Conservation (phyloP, 2,888 invertebrate genomes). For the Marronus borbonicus region DNA sequence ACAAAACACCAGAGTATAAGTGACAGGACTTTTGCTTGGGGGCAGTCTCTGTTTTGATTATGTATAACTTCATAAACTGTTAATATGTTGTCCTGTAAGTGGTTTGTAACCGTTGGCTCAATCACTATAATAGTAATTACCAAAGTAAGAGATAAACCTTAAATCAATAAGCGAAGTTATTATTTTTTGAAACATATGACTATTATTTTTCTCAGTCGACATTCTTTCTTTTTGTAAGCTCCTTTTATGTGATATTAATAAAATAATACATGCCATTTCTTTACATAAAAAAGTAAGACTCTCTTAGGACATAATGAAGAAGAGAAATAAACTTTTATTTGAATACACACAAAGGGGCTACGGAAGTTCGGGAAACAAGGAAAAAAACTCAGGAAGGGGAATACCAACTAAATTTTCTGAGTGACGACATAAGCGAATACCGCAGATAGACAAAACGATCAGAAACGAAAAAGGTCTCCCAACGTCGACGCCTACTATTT, state of each 20-base stretch:
- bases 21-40: too few species aligned
- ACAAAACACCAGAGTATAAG: too few species aligned
- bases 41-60: too few species aligned
- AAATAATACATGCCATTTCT: conserved; percentile 12
- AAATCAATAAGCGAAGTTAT: too few species aligned
- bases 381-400: conserved; percentile 24
- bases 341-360: conserved; percentile 28
- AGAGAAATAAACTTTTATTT: conserved; percentile 42
- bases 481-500: conserved; percentile 46
- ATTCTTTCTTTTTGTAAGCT: too few species aligned
- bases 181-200: too few species aligned
- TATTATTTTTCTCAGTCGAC: too few species aligned
- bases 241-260: conserved; percentile 1
- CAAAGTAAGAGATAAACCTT: too few species aligned
- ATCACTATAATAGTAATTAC: too few species aligned
- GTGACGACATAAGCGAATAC: conserved; percentile 44
- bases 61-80: too few species aligned
- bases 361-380: conserved; percentile 19
- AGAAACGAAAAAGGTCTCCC: conserved; percentile 36
- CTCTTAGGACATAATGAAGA: conserved; percentile 26
- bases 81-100: too few species aligned
- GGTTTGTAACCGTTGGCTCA: too few species aligned
- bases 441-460: conserved; percentile 45
- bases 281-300: conserved; percentile 3
- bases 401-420: conserved; percentile 42